Evolutionary conservation across 2,113 vertebrate genomes (phyloP).

Genomic region (Malurus cyaneus): DNA sequence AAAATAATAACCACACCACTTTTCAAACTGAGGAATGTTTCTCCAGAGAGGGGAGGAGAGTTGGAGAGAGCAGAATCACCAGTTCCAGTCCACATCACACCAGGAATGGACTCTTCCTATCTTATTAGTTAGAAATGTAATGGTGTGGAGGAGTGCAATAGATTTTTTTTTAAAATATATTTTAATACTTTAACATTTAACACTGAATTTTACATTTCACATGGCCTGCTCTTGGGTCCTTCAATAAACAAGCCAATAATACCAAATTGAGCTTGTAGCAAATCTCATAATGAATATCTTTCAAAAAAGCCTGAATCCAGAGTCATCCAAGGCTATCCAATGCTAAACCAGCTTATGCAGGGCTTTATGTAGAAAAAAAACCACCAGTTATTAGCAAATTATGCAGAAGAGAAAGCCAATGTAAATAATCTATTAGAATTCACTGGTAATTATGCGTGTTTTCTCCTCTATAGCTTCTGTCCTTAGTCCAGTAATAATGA

Average conservation of each 20-base stretch:
- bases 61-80: not conserved
- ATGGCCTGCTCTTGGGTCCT: not conserved
- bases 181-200: not conserved
- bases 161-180: not conserved
- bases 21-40: not conserved
- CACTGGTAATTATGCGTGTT: not conserved
- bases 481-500: not conserved
- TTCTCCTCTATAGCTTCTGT: not conserved
- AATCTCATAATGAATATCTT: not conserved
- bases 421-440: not conserved
- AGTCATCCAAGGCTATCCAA: not conserved
- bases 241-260: not conserved
- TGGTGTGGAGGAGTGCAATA: not conserved
- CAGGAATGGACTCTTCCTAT: not conserved
- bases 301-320: not conserved
- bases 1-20: not conserved
- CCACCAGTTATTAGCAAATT: not conserved
- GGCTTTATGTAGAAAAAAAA: accelerated
- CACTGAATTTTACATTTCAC: not conserved
- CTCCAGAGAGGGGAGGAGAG: not conserved
- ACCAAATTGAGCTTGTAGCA: not conserved
- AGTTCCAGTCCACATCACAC: not conserved
- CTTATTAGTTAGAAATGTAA: not conserved
- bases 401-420: not conserved
- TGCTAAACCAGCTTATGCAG: not conserved